Base-by-base conservation (phyloP, 2,888 invertebrate genomes). In the Drosophila prolongata region DNA sequence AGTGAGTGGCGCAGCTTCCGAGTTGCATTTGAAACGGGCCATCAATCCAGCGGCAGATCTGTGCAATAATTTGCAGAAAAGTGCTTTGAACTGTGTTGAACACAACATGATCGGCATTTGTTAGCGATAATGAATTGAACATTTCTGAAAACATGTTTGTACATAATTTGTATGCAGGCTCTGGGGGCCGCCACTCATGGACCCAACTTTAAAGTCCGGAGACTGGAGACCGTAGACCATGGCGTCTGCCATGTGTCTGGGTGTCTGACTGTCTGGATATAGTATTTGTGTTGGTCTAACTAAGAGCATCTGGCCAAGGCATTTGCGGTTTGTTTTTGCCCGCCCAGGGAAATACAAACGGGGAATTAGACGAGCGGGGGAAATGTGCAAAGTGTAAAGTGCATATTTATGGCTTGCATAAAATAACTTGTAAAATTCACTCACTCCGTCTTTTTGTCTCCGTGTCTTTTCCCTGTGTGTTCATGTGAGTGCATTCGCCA, bases 61-160 rank as follows among this genome's bases (percentile, higher is more conserved):
- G 59, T 55, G 76, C 81, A 76, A 87, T 88, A 79, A 88, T 88
- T 87, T 87, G 80, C 80, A 67, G 77, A 79, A 87, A 89, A 87
- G 87, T 87, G 87, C 87, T 86, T 87, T 87, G 89, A 87, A 87
- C 86, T 71, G 86, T 78, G 84, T 86, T 80, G 69, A 78, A 80
- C 85, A 84, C 84, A 88, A 82, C 89, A 89, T 87, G 89, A 87
- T 89, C 89, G 87, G 88, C 88, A 87, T 88, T 87, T 87, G 87
- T 87, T 88, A 86, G 88, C 88, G 89, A 89, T 87, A 88, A 89
- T 87, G 89, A 89, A 89, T 87, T 87, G 89, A 87, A 87, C 88
- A 89, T 87, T 89, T 87, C 86, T 87, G 86, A 75, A 87, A 87
- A 87, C 87, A 87, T 87, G 87, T 87, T 87, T 89, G 86, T 82